A percentile compares a stretch with the other conserved stretches of the same genome.
These are phyloP conservation scores for Protobothrops mucrosquamatus DNA, from an alignment of 2,113 vertebrate species.

Conservation along the genomic window DNA sequence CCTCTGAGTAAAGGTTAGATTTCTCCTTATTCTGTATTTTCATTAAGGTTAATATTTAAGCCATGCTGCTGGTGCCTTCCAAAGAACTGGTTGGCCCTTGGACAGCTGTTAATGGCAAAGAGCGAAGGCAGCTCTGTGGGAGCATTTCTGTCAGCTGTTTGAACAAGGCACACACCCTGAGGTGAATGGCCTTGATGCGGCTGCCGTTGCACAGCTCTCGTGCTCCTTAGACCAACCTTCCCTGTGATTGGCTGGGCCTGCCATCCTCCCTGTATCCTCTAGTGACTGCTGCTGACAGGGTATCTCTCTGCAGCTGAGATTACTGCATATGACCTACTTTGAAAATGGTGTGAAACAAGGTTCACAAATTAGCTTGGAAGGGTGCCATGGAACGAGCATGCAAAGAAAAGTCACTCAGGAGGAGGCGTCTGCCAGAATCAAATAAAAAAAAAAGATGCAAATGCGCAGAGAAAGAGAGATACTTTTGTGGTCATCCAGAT, in stretches of 20 bases:
- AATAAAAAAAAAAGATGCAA: neutral
- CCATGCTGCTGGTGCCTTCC: constrained; percentile 36
- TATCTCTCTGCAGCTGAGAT: constrained; percentile 62
- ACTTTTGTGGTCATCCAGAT: constrained; percentile 43
- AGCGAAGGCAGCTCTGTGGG: constrained; percentile 29
- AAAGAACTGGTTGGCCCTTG: constrained; percentile 51
- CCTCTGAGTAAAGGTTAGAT: constrained; percentile 60
- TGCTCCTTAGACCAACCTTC: neutral
- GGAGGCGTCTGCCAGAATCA: constrained; percentile 51
- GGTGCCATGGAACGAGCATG: constrained; percentile 57
- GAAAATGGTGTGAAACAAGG: constrained; percentile 70
- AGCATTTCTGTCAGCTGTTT: constrained; percentile 46
- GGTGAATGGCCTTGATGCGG: constrained; percentile 20
- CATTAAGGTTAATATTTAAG: constrained; percentile 69
- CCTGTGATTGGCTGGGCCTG: constrained; percentile 34
- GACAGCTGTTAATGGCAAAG: constrained; percentile 36
- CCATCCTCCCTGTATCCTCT: constrained; percentile 51
- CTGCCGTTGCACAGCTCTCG: neutral
- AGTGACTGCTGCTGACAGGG: constrained; percentile 52
- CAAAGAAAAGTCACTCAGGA: constrained; percentile 54
- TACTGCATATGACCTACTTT: constrained; percentile 76
- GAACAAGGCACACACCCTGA: constrained; percentile 52
- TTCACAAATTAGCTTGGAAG: constrained; percentile 70
- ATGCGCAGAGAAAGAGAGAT: neutral
- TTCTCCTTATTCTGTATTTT: constrained; percentile 55